phyloP scores from a whole-genome alignment of 2,888 invertebrate genomes.

The Lomographa bimaculata region DNA sequence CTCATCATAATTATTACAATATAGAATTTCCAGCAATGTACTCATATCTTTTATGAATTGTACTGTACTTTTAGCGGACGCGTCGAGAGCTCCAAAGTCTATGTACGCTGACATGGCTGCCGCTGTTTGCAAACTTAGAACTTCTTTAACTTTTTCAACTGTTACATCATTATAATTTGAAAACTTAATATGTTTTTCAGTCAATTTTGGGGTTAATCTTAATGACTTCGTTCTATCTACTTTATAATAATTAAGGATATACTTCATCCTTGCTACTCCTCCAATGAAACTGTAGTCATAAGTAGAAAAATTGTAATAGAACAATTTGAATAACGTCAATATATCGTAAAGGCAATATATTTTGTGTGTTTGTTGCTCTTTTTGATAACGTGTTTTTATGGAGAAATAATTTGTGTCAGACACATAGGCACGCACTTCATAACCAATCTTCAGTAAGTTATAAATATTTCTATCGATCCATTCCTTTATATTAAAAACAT shows the following conservation, averaged over 20 bases:
- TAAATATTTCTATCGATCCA: conserved; percentile 20
- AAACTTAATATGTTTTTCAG: conserved; percentile 15
- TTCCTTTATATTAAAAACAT: conserved; percentile 5
- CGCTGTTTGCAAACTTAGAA: conserved; percentile 23
- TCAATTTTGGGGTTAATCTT: conserved; percentile 23
- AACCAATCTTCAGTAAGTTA: conserved; percentile 15
- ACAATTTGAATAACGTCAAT: conserved; percentile 14
- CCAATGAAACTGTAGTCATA: conserved; percentile 11
- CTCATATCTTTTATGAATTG: conserved; percentile 20
- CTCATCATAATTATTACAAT: conserved; percentile 7
- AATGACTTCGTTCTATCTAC: conserved; percentile 12
- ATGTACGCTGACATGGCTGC: conserved; percentile 25
- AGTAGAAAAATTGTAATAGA: conserved; percentile 20
- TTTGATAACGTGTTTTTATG: background rate
- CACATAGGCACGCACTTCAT: conserved; percentile 21
- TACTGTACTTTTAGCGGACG: conserved; percentile 14
- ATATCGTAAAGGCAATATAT: conserved; percentile 20
- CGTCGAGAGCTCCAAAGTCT: conserved; percentile 11
- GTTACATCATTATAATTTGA: conserved; percentile 8
- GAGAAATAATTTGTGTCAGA: conserved; percentile 10
- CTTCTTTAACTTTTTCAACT: conserved; percentile 16
- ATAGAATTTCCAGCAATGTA: conserved; percentile 15
- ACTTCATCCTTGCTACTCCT: conserved; percentile 3
- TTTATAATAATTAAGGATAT: conserved; percentile 17
- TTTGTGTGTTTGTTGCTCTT: background rate